Evolutionary conservation across 2,888 invertebrate species (phyloP), one percentile per base, ranked within the genome.

Genomic region (Agrotis puta): DNA sequence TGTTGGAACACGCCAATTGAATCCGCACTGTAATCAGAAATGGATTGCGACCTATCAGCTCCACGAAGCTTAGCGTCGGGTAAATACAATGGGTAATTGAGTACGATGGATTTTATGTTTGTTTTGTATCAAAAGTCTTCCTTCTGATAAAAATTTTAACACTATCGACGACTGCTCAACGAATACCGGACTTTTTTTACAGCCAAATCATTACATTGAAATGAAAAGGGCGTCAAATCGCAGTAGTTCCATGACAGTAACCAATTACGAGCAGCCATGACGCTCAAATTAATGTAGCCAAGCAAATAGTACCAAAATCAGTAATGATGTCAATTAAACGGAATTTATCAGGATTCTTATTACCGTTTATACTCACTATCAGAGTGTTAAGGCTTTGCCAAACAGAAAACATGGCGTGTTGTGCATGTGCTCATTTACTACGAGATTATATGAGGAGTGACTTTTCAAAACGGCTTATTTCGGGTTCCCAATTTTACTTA

Each of bases 261-360:
- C 27, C 69, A 77, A 80, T 74, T 83, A 82, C 61, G 47, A 70
- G 47, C 59, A 65, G 50, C 33, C 20, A 71, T 79, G 70, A 65
- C 77, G 77, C 27, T 48, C 66, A 81, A 81, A 79, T 84, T 72
- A 74, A 81, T 76, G 75, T 72, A 59, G 61, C 22, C 53, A 61
- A 69, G 77, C 73, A 81, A 80, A 82, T 59, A 47, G 48, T 68
- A 64, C 72, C 67, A 71, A 83, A 89, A 87, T 87, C 88, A 85
- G 84, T 85, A 78, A 79, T 84, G 75, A 75, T 81, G 79, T 87
- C 79, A 85, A 84, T 88, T 85, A 87, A 84, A 86, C 72, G 77
- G 81, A 82, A 88, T 89, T 88, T 88, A 84, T 73, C 82, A 45
- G 77, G 78, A 84, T 84, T 85, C 87, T 89, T 90, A 90, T 91